Evolutionary conservation across 2,888 invertebrate genomes (phyloP), one percentile per base, ranked within the genome.

Genomic region (Drosophila barbarae): DNA sequence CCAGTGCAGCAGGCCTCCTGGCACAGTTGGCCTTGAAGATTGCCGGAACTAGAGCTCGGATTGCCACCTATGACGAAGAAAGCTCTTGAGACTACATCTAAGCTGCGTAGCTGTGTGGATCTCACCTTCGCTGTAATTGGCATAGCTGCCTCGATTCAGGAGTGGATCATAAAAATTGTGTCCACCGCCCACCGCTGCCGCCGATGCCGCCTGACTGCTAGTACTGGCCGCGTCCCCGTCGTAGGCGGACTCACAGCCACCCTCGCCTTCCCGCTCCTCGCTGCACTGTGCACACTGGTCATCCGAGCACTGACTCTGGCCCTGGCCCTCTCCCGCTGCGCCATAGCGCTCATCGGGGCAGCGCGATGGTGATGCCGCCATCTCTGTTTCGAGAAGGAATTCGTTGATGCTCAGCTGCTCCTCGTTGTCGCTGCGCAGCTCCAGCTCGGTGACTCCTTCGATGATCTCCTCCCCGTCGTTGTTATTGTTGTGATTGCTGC

Each of bases 151-250:
- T 3, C 84, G 88, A 69, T 87, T 87, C 63, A 88, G 80, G n/a
- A 88, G 72, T 0, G 88, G 88, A 83, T 88, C 88, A 69, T 85
- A 88, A 50, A 88, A 89, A 58, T 83, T 78, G 38, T 84, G 77
- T 12, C 71, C 72, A 2, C 46, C 61, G 3, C 26, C 59, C 13
- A 18, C 9, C 1, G 59, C 35, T 2, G 60, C 59, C 1, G 60
- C 32, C 26, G 56, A 32, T 50, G 73, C 80, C 56, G 76, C 80
- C 52, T 69, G 50, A 36, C 59, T 84, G 69, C 82, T 84, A 41
- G 75, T 82, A 51, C 75, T 74, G 18, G 71, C 64, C 21, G 63
- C 69, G 18, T 64, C 69, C 2, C 41, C 59, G 5, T 59, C 64
- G 10, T n/a, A 46, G 21, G 38, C 21, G 2, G 67, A 59, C 49